These are phyloP conservation scores for Champsocephalus gunnari DNA, from an alignment of 2,797 vertebrate genomes.

Conservation along the genomic window DNA sequence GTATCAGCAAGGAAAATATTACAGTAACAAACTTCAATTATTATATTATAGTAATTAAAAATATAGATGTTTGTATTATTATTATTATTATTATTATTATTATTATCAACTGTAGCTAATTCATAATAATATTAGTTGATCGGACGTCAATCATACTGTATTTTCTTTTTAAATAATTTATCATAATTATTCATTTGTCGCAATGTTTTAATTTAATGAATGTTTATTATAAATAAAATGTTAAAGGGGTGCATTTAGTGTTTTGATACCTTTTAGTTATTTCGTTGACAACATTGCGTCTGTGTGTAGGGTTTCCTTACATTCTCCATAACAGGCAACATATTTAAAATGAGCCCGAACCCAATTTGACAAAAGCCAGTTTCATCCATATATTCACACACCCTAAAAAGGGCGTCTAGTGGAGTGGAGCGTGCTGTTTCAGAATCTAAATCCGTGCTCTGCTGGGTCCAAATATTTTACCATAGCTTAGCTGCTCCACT, in stretches of 20 bases:
- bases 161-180: not conserved
- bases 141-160: not conserved
- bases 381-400: slow-evolving; percentile 70
- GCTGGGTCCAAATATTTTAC: slow-evolving; percentile 78
- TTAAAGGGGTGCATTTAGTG: accelerated
- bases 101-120: not conserved
- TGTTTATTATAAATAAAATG: not conserved
- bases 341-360: slow-evolving; percentile 46
- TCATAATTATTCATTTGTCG: not conserved
- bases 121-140: not conserved
- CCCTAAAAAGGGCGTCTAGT: slow-evolving; percentile 58
- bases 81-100: not conserved
- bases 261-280: not conserved
- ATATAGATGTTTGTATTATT: not conserved
- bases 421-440: slow-evolving; percentile 65
- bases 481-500: slow-evolving; percentile 81
- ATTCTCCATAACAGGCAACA: slow-evolving; percentile 24
- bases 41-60: not conserved
- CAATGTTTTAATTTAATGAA: not conserved
- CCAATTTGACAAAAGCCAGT: slow-evolving; percentile 58
- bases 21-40: not conserved
- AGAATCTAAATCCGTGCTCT: slow-evolving; percentile 69
- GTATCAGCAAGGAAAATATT: slow-evolving; percentile 30
- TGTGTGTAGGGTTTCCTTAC: slow-evolving; percentile 36
- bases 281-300: not conserved